These are phyloP conservation scores for Brachyptera risi DNA, from an alignment of 2,888 invertebrate species.

Conservation along the genomic window DNA sequence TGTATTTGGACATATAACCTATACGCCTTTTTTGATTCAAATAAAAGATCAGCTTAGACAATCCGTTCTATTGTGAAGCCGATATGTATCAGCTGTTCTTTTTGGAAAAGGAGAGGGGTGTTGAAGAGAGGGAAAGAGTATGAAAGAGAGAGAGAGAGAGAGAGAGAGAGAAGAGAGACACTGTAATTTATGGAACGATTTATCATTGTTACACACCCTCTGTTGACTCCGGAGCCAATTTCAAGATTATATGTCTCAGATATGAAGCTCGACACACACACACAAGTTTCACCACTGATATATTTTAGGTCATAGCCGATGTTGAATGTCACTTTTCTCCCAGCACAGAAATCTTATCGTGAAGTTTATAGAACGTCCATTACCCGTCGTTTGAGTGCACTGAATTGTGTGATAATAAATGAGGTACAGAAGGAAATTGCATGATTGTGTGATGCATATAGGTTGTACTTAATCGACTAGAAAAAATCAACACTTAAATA, in stretches of 20 bases:
- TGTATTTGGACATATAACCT: constrained; percentile 20
- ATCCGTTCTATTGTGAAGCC: constrained; percentile 29
- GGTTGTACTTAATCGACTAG: constrained; percentile 5
- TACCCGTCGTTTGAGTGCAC: constrained; percentile 1
- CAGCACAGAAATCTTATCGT: constrained; percentile 8
- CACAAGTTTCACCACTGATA: constrained; percentile 25
- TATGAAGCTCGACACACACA: constrained; percentile 37
- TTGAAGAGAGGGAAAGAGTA: constrained; percentile 4
- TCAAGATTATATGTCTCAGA: constrained; percentile 53
- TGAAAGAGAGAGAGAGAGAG: constrained; percentile 26
- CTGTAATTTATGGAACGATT: constrained; percentile 49
- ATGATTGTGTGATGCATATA: not conserved
- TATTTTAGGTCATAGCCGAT: no score
- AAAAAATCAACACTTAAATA: constrained; percentile 15
- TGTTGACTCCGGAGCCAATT: constrained; percentile 48
- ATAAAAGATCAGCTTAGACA: constrained; percentile 28
- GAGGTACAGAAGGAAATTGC: constrained; percentile 14
- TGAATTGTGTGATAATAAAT: constrained; percentile 17
- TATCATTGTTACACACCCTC: constrained; percentile 50
- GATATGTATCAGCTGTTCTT: constrained; percentile 29
- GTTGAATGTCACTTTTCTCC: not conserved
- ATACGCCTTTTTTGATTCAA: constrained; percentile 26
- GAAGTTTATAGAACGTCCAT: no score
- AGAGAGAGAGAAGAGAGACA: constrained; percentile 38
- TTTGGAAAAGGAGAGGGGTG: constrained; percentile 13